Conservation (phyloP, 2,888 invertebrate genomes). For the Drosophila ezoana region DNA sequence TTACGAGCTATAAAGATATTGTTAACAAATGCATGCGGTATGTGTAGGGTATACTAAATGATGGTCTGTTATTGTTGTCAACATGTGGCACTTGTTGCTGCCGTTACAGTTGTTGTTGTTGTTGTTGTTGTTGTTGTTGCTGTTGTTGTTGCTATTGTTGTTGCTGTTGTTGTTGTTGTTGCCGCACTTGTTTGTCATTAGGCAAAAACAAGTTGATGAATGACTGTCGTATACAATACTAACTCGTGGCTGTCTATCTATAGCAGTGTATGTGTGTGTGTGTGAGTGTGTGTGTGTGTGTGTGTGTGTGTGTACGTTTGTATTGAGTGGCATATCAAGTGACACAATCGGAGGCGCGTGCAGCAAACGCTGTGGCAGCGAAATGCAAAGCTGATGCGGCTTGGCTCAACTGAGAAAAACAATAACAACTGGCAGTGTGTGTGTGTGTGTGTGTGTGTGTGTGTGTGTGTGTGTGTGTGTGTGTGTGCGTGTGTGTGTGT, state of each 20-base stretch:
- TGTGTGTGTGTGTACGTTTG: background rate
- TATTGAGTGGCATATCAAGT: constrained; percentile 29
- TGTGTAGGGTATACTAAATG: background rate
- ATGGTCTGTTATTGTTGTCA: constrained; percentile 26
- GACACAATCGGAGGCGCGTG: constrained; percentile 32
- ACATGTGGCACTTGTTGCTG: constrained; percentile 31
- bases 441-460: background rate
- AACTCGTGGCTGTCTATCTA: constrained; percentile 18
- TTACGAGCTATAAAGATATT: background rate
- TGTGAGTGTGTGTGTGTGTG: background rate
- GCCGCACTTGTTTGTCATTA: constrained; percentile 19
- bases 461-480: background rate
- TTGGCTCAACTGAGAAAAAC: background rate
- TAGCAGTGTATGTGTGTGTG: background rate
- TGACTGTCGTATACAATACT: constrained; percentile 32
- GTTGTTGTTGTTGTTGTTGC: background rate
- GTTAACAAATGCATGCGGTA: background rate
- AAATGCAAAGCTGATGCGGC: constrained; percentile 9
- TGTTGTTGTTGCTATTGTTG: background rate
- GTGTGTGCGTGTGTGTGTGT: constrained; percentile 7
- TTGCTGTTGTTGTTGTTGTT: background rate
- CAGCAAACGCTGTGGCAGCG: constrained; percentile 6
- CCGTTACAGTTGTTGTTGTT: background rate
- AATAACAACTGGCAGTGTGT: background rate
- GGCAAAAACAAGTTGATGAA: constrained; percentile 52